phyloP scores from a whole-genome alignment of 1,140 invertebrate species.

The Wiebesia pumilae region DNA sequence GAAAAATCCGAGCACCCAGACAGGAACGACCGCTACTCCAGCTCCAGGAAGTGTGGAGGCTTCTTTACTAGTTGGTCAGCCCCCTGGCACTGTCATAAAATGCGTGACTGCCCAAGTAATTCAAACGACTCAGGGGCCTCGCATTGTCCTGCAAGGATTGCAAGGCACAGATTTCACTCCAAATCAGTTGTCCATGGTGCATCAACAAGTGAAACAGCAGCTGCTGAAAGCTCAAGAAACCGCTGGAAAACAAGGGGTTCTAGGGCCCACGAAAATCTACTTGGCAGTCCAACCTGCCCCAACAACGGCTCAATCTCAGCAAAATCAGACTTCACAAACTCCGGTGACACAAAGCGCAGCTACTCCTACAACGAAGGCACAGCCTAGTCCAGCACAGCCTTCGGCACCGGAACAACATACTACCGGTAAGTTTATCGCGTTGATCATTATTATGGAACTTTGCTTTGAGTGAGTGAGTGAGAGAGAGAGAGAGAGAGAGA shows the following conservation, averaged over 20 bases:
- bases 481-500: too few species aligned
- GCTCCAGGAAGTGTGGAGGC: slow-evolving; percentile 79
- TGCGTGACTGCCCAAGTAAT: slow-evolving; percentile 89
- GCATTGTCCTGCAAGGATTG: slow-evolving; percentile 88
- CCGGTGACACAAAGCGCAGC: background rate
- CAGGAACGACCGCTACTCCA: slow-evolving; percentile 54
- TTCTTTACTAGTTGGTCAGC: slow-evolving; percentile 83
- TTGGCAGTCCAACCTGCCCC: slow-evolving; percentile 84
- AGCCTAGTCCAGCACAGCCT: background rate
- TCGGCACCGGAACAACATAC: background rate
- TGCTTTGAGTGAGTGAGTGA: too few species aligned
- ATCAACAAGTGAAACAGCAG: slow-evolving; percentile 92
- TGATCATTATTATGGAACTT: background rate
- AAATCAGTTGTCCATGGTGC: slow-evolving; percentile 86
- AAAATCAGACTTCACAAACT: slow-evolving; percentile 29
- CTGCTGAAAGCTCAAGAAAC: slow-evolving; percentile 88
- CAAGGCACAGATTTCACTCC: slow-evolving; percentile 87
- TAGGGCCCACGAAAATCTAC: slow-evolving; percentile 90
- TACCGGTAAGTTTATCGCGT: slow-evolving; percentile 13
- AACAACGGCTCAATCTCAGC: slow-evolving; percentile 53
- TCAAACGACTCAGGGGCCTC: slow-evolving; percentile 86
- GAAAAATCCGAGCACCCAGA: slow-evolving; percentile 49
- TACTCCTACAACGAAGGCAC: slow-evolving; percentile 45
- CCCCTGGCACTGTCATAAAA: slow-evolving; percentile 90
- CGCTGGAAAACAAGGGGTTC: slow-evolving; percentile 86